Conservation (phyloP, 1,140 invertebrate species). For the Heliconius nattereri region DNA sequence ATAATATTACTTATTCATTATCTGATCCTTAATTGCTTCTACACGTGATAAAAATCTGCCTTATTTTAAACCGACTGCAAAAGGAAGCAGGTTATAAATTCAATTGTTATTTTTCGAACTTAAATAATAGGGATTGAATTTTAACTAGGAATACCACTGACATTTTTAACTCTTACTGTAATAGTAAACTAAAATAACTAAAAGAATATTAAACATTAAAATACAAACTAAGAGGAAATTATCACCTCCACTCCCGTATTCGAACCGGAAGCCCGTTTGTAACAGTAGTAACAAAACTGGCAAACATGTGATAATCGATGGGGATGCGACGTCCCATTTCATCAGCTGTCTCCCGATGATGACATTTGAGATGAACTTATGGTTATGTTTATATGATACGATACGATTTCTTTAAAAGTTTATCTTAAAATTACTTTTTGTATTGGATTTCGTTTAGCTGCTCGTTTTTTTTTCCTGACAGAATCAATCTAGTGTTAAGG, state of each 20-base stretch:
- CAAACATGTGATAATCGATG: slow-evolving; percentile 70
- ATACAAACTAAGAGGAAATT: slow-evolving; percentile 42
- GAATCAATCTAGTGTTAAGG: too few species aligned
- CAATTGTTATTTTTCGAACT: too few species aligned
- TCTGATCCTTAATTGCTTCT: too few species aligned
- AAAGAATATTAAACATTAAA: neutral
- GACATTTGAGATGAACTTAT: slow-evolving; percentile 64
- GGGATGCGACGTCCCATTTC: slow-evolving; percentile 71
- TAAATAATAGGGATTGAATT: too few species aligned
- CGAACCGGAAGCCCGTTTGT: slow-evolving; percentile 60
- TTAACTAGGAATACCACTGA: too few species aligned
- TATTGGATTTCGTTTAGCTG: too few species aligned
- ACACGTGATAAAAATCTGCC: too few species aligned
- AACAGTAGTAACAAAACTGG: slow-evolving; percentile 58
- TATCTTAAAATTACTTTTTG: too few species aligned
- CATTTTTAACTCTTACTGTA: neutral
- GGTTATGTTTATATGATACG: slow-evolving; percentile 36
- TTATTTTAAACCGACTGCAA: too few species aligned
- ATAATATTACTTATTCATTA: too few species aligned
- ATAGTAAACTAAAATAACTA: neutral
- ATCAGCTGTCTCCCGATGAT: slow-evolving; percentile 64
- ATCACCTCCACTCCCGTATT: slow-evolving; percentile 55
- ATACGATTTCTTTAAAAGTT: slow-evolving; percentile 16
- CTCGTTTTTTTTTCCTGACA: too few species aligned
- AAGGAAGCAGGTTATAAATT: too few species aligned